Evolutionary conservation across 1,140 invertebrate genomes (phyloP).

Genomic region (Bombus picipes): DNA sequence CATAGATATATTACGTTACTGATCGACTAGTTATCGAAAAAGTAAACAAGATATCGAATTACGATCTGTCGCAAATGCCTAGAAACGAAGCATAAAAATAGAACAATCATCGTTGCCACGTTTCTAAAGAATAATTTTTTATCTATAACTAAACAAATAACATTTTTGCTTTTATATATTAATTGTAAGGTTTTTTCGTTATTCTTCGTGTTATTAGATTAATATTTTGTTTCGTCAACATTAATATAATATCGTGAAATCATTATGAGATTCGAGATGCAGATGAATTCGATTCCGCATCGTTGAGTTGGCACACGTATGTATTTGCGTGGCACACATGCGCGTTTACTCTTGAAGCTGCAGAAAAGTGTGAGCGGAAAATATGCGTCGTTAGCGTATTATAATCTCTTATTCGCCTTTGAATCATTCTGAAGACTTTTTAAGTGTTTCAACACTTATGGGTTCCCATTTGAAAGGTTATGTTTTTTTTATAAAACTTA

Average conservation of each 20-base stretch:
- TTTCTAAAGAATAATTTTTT: not conserved
- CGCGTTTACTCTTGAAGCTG: not conserved
- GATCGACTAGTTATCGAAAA: conserved; percentile 6
- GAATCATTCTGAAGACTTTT: not conserved
- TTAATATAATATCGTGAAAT: not conserved
- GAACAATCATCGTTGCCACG: not conserved
- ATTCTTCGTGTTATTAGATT: not conserved
- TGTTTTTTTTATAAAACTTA: not conserved
- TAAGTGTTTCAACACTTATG: not conserved
- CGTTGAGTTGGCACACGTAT: not conserved
- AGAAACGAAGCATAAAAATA: conserved; percentile 22
- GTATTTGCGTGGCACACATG: not conserved
- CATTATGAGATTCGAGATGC: not conserved
- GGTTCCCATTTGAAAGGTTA: not conserved
- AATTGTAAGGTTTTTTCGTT: not conserved
- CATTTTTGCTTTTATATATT: not conserved
- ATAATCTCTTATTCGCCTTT: conserved; percentile 5
- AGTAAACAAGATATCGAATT: conserved; percentile 42
- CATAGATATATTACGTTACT: conserved; percentile 21
- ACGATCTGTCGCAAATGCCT: conserved; percentile 13
- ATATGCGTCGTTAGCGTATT: conserved; percentile 23
- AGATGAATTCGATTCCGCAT: not conserved
- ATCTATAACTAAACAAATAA: too few species aligned
- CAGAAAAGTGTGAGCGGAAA: not conserved
- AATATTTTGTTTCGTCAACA: not conserved